Evolutionary conservation across 2,888 invertebrate species (phyloP), one percentile per base, ranked within the genome.

Genomic region (Rhorus exstirpatorius): DNA sequence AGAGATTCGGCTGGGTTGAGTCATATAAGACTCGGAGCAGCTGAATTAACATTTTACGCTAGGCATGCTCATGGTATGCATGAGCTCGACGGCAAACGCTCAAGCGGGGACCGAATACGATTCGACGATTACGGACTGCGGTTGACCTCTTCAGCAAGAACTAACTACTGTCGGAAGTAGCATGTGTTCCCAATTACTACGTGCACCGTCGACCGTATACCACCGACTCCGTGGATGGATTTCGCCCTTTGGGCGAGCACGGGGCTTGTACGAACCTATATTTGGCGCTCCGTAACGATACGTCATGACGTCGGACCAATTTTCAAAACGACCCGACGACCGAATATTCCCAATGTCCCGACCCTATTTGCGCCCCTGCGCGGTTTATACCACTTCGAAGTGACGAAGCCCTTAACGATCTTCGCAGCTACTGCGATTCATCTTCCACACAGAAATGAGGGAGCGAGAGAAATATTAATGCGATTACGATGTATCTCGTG

Each of bases 141-240:
- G 81, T 84, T 83, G 81, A 84, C 81, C n/a, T n/a, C 80, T 72
- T 77, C 76, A 24, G 76, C 81, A 70, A 24, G 76, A 63, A 84
- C 76, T 74, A 77, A 77, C 80, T 81, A 83, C 76, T 77, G 77
- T 74, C 74, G 65, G 55, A 70, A 71, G 74, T 76, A 83, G 81
- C 84, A 83, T 81, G 82, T 84, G 84, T 85, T 75, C 60, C 68
- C 75, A 74, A 78, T 74, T 83, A 78, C 74, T 68, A 31, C 51
- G 49, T 8, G 58, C 41, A 46, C 74, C 78, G 82, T 71, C 70
- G 68, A 65, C 31, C 60, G 71, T 75, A 65, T 46, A 35, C 41
- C 24, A 19, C 21, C n/a, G 7, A 14, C 26, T 41, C 63, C 63
- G n/a, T n/a, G 35, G 49, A 49, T 68, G 41, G 53, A 51, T 46